Conservation (phyloP, 2,888 invertebrate species). For the Drosophila anomelani region DNA sequence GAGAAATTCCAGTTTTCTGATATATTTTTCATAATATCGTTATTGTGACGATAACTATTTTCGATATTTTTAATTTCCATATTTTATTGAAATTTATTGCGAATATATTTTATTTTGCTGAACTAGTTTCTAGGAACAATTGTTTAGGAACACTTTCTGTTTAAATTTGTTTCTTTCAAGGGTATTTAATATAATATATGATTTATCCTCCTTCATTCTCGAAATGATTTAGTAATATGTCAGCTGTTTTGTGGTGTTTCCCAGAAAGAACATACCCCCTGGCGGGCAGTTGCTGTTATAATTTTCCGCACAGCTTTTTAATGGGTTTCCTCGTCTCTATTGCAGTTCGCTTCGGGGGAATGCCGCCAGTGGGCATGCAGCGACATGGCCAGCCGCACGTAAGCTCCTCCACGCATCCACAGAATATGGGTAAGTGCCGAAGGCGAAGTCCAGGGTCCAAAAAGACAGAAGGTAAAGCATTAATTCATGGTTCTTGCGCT, state of each 20-base stretch:
- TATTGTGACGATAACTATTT: too few relatives aligned
- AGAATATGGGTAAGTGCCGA: conserved; percentile 86
- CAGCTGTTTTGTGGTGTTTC: conserved; percentile 11
- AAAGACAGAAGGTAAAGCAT: not conserved
- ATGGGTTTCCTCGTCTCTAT: conserved; percentile 16
- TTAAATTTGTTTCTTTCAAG: too few relatives aligned
- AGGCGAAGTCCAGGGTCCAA: not conserved
- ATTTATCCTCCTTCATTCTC: too few relatives aligned
- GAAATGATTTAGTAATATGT: conserved; percentile 9
- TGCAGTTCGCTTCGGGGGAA: conserved; percentile 83
- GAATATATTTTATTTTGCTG: too few relatives aligned
- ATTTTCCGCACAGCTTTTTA: conserved; percentile 16
- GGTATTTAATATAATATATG: not conserved
- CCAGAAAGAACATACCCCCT: conserved; percentile 13
- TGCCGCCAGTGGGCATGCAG: conserved; percentile 84
- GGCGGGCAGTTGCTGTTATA: not conserved
- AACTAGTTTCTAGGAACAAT: too few relatives aligned
- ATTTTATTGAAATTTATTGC: too few relatives aligned
- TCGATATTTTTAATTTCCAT: too few relatives aligned
- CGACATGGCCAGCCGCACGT: conserved; percentile 87
- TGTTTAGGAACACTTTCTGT: too few relatives aligned
- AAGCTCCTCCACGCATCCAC: conserved; percentile 88
- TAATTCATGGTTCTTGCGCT: conserved; percentile 18
- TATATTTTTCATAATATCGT: too few relatives aligned
- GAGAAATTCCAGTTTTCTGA: too few relatives aligned